These are phyloP conservation scores for Pheosia gnoma DNA, from an alignment of 2,888 invertebrate species.

Conservation along the genomic window DNA sequence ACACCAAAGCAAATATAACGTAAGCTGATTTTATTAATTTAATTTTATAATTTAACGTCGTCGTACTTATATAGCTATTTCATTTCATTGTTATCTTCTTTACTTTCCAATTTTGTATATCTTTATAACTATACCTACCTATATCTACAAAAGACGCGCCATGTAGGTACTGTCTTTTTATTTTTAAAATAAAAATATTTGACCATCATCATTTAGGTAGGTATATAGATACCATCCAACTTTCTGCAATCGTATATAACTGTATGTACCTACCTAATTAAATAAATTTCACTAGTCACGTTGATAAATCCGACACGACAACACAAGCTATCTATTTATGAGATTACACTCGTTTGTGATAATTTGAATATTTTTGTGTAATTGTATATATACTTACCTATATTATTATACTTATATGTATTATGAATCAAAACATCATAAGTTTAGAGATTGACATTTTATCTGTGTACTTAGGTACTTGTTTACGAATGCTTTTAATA, in stretches of 20 bases:
- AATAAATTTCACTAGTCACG: constrained; percentile 34
- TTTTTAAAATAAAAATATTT: background rate
- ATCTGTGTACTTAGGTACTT: constrained; percentile 22
- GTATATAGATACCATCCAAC: too few relatives aligned
- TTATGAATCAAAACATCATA: too few relatives aligned
- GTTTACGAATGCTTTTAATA: background rate
- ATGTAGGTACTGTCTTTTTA: background rate
- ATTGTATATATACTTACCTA: constrained; percentile 7
- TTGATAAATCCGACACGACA: constrained; percentile 1
- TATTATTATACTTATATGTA: too few relatives aligned
- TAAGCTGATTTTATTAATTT: constrained; percentile 41
- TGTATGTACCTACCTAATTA: constrained; percentile 3
- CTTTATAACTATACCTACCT: background rate
- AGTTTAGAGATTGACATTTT: background rate
- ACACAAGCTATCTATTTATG: background rate
- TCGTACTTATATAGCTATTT: constrained; percentile 23
- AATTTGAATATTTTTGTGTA: constrained; percentile 23
- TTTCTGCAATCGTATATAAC: background rate
- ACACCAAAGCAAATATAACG: constrained; percentile 60
- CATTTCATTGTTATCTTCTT: constrained; percentile 38
- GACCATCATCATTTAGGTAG: background rate
- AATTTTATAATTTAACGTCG: constrained; percentile 39
- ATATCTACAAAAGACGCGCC: background rate
- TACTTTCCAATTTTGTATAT: constrained; percentile 31
- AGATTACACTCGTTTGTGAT: constrained; percentile 32